phyloP scores from a whole-genome alignment of 2,113 vertebrate genomes.

The Catharus bicknelli region DNA sequence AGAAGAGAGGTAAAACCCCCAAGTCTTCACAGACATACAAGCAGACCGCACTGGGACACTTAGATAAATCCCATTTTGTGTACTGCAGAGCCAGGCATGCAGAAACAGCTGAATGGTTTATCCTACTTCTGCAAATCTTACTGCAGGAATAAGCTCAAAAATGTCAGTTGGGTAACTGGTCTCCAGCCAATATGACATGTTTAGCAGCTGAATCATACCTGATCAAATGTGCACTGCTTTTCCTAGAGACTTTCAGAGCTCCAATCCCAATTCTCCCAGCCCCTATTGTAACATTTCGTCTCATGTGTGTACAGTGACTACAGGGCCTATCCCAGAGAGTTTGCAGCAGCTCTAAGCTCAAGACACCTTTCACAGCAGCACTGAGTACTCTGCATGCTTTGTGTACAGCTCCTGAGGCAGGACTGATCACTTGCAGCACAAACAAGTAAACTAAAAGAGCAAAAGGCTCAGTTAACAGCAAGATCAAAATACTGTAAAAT shows the following conservation, averaged over 20 bases:
- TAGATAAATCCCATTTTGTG: accelerated
- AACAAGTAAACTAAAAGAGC: background rate
- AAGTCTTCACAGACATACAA: background rate
- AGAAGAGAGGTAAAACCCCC: background rate
- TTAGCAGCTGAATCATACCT: background rate
- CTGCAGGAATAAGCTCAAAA: background rate
- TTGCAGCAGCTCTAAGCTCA: background rate
- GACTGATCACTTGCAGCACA: background rate
- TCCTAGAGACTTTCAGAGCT: background rate
- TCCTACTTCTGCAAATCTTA: background rate
- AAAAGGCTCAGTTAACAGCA: background rate
- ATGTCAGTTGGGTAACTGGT: background rate
- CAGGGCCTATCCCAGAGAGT: background rate
- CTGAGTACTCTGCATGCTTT: background rate
- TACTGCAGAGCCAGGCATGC: background rate
- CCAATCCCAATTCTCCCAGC: background rate
- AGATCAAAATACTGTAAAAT: background rate
- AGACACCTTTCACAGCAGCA: background rate
- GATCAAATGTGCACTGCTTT: background rate
- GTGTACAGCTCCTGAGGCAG: background rate
- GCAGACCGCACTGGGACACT: background rate
- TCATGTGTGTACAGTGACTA: background rate
- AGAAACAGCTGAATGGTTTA: background rate
- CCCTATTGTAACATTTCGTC: background rate
- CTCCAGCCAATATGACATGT: background rate